phyloP scores from a whole-genome alignment of 2,113 vertebrate genomes.

The Aleadryas rufinucha region DNA sequence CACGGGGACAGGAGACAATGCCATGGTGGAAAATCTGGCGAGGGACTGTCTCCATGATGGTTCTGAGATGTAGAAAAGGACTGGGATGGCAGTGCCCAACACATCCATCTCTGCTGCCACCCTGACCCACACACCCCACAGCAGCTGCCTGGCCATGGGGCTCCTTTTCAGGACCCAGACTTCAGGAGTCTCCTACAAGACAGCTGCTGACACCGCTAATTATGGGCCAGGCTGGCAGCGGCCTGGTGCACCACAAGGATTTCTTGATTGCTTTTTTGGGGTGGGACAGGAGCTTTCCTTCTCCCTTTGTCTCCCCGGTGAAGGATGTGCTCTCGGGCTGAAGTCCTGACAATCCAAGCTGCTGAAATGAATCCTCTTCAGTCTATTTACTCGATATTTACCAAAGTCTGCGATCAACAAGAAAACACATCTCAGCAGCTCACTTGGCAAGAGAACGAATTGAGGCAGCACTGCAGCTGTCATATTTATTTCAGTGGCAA shows the following conservation, averaged over 20 bases:
- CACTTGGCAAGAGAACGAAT: slow-evolving; percentile 75
- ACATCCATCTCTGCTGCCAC: not conserved
- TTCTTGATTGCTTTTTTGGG: slow-evolving; percentile 35
- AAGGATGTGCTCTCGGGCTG: slow-evolving; percentile 33
- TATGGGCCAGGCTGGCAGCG: fast-evolving
- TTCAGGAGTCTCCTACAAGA: not conserved
- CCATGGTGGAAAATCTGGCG: not conserved
- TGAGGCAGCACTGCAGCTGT: slow-evolving; percentile 74
- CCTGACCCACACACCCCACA: not conserved
- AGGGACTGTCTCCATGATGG: fast-evolving
- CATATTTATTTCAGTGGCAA: slow-evolving; percentile 78
- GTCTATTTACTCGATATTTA: slow-evolving; percentile 75
- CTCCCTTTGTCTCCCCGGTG: not conserved
- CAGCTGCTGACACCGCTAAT: not conserved
- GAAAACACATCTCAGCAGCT: slow-evolving; percentile 74
- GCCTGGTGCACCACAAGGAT: not conserved
- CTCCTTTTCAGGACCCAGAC: not conserved
- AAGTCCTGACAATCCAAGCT: slow-evolving; percentile 62
- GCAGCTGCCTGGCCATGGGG: not conserved
- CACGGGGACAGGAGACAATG: not conserved
- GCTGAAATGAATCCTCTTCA: slow-evolving; percentile 70
- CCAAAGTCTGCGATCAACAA: slow-evolving; percentile 71
- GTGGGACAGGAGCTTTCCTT: slow-evolving; percentile 9
- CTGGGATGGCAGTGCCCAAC: not conserved
- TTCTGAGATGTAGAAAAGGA: not conserved